Conservation (phyloP, 2,113 vertebrate genomes). For the Chaetodon auriga region DNA sequence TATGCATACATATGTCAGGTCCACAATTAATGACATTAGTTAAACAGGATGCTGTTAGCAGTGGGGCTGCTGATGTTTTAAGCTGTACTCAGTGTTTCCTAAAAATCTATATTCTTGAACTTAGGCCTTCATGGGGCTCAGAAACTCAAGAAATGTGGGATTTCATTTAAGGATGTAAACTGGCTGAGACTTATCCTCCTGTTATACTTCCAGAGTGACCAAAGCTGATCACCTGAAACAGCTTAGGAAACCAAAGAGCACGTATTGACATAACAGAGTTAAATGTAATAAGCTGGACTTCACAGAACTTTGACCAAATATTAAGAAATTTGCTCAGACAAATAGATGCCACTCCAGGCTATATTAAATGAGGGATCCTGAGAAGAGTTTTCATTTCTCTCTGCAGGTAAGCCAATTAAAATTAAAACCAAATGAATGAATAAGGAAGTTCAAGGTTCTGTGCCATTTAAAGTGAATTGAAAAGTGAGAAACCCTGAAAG, state of each 20-base stretch:
- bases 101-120: no score
- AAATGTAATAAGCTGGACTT: background rate
- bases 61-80: no score
- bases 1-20: no score
- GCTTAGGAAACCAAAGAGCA: background rate
- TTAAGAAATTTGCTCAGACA: background rate
- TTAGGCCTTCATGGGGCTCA: no score
- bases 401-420: constrained; percentile 15
- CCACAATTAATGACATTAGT: no score
- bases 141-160: no score
- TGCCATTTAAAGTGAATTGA: constrained; percentile 3
- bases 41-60: no score
- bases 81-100: no score
- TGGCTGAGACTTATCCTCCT: background rate
- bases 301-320: background rate
- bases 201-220: background rate
- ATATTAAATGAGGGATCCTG: constrained; percentile 15
- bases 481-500: constrained; percentile 33
- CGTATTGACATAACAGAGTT: background rate
- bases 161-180: background rate
- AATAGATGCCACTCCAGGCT: background rate
- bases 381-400: constrained; percentile 17
- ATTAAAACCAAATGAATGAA: constrained; percentile 43
- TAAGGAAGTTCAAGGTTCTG: constrained; percentile 18
- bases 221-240: background rate